Conservation (phyloP, 2,797 vertebrate species). For the Centroberyx gerrardi region DNA sequence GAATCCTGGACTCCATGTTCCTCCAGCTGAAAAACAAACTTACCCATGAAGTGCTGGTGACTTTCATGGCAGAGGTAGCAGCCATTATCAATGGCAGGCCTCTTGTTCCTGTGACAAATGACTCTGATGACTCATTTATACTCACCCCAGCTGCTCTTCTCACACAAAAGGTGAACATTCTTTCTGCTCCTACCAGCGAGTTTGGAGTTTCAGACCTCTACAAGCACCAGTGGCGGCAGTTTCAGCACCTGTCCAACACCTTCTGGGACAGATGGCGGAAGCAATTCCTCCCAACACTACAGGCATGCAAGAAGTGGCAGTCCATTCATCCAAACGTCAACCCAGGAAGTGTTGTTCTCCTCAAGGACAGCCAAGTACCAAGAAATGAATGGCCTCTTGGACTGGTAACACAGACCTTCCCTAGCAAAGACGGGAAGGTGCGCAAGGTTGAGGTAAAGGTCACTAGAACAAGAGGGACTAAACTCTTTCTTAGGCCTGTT, state of each 20-base stretch:
- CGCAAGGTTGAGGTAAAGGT: too few species aligned
- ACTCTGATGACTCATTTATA: slow-evolving; percentile 12
- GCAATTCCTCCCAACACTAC: slow-evolving; percentile 15
- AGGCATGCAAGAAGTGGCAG: slow-evolving; percentile 22
- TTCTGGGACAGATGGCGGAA: slow-evolving; percentile 42
- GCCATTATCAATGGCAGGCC: slow-evolving; percentile 16
- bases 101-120: slow-evolving; percentile 34
- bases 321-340: slow-evolving; percentile 2
- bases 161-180: slow-evolving; percentile 28
- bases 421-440: slow-evolving; percentile 22
- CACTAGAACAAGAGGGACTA: too few species aligned
- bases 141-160: slow-evolving; percentile 42
- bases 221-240: slow-evolving; percentile 37
- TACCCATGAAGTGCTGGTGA: slow-evolving; percentile 34
- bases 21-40: slow-evolving; percentile 38
- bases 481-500: too few species aligned
- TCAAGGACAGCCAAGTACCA: slow-evolving; percentile 32
- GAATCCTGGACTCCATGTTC: slow-evolving; percentile 44
- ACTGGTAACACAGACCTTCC: slow-evolving; percentile 33
- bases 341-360: slow-evolving; percentile 24
- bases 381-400: slow-evolving; percentile 42
- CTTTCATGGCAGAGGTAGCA: slow-evolving; percentile 32
- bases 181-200: slow-evolving; percentile 5
- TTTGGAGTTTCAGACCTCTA: slow-evolving; percentile 33
- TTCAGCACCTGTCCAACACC: slow-evolving; percentile 51